phyloP scores from a whole-genome alignment of 37 sponge, comb jelly and placozoan species.

The Mnemiopsis leidyi region DNA sequence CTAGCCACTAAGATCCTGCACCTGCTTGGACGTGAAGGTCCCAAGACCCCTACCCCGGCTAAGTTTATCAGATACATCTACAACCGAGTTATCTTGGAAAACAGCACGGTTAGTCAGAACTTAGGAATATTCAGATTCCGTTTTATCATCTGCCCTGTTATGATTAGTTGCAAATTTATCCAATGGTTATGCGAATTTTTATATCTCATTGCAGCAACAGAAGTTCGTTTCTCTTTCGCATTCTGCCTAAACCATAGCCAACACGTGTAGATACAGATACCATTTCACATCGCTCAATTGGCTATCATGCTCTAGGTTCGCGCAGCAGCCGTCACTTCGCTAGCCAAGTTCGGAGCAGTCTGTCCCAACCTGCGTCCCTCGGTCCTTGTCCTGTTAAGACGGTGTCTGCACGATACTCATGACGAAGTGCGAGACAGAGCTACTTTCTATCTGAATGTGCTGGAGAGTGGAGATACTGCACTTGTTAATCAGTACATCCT shows the following conservation, averaged over 20 bases:
- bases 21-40: constrained; percentile 89
- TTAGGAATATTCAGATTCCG: too few relatives aligned
- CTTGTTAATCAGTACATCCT: constrained; percentile 82
- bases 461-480: constrained; percentile 74
- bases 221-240: neutral
- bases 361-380: constrained; percentile 73
- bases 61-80: constrained; percentile 92
- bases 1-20: constrained; percentile 83
- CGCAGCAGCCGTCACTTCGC: constrained; percentile 85
- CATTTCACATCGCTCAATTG: too few relatives aligned
- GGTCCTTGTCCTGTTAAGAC: constrained; percentile 64
- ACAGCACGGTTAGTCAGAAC: constrained; percentile 81
- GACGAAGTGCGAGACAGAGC: constrained; percentile 82
- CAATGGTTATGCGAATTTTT: neutral
- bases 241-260: too few relatives aligned
- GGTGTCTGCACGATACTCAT: constrained; percentile 60
- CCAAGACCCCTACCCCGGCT: constrained; percentile 74
- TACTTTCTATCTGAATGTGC: constrained; percentile 79
- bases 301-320: neutral
- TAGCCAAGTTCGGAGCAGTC: constrained; percentile 93
- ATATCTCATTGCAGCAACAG: neutral
- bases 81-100: constrained; percentile 92
- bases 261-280: too few relatives aligned
- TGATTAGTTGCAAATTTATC: neutral
- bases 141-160: too few relatives aligned